These are phyloP conservation scores for Neodontobutis hainanensis DNA, from an alignment of 2,113 vertebrate genomes.

Conservation along the genomic window DNA sequence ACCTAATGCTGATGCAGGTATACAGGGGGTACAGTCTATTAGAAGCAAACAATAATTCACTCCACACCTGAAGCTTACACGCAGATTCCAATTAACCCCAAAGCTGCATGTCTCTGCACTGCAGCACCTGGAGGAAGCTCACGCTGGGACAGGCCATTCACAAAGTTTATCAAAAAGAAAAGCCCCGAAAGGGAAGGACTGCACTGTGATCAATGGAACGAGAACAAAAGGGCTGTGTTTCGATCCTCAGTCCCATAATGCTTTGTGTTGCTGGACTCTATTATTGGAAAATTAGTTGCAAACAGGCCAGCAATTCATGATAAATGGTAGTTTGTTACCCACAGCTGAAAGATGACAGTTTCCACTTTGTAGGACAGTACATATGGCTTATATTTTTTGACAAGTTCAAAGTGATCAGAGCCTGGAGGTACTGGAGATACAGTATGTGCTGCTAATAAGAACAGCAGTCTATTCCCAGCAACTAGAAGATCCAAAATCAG, in stretches of 20 bases:
- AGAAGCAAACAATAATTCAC: slow-evolving; percentile 7
- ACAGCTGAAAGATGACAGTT: neutral
- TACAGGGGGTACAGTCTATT: slow-evolving; percentile 2
- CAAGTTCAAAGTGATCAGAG: too few species aligned
- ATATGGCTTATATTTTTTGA: too few species aligned
- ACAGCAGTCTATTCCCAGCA: too few species aligned
- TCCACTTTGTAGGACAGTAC: too few species aligned
- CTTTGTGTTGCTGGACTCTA: neutral
- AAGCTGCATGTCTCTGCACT: slow-evolving; percentile 17
- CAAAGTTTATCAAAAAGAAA: slow-evolving; percentile 41
- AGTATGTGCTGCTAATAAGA: too few species aligned
- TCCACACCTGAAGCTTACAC: slow-evolving; percentile 11
- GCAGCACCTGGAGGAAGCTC: slow-evolving; percentile 23
- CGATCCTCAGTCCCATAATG: slow-evolving; percentile 3
- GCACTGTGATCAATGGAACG: neutral
- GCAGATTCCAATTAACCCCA: slow-evolving; percentile 32
- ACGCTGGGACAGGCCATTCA: slow-evolving; percentile 17
- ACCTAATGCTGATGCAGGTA: neutral
- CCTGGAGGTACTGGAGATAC: too few species aligned
- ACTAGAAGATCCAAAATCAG: too few species aligned
- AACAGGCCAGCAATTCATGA: neutral
- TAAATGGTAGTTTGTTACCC: neutral
- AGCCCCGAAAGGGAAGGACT: neutral
- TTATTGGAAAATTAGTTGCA: slow-evolving; percentile 4
- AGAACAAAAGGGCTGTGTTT: neutral